Percentiles rank a stretch among this genome's conserved stretches.
Evolutionary conservation across 2,113 vertebrate genomes (phyloP).

Genomic region (Cynocephalus volans): DNA sequence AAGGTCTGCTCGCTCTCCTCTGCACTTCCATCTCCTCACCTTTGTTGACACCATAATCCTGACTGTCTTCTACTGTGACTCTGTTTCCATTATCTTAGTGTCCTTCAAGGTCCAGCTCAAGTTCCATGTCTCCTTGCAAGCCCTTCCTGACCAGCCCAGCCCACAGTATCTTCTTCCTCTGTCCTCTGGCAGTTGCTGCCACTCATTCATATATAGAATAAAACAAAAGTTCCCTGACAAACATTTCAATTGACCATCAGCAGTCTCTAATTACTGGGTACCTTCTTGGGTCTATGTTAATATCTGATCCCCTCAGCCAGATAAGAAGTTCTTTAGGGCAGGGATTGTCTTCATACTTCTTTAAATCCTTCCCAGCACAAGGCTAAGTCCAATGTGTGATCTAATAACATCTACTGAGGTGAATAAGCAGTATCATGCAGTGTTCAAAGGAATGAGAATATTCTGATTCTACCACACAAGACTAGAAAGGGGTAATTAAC

Average conservation of each 20-base stretch:
- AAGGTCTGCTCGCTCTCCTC: background rate
- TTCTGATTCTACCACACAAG: background rate
- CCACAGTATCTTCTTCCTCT: background rate
- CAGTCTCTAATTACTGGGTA: background rate
- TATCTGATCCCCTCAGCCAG: background rate
- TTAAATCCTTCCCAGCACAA: background rate
- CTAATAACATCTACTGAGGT: background rate
- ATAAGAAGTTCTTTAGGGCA: background rate
- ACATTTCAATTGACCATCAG: background rate
- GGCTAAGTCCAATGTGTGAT: background rate
- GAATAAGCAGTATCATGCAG: background rate
- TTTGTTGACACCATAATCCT: background rate
- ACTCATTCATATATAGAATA: background rate
- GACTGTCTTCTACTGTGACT: background rate
- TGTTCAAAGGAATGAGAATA: background rate
- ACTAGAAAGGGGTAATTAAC: slow-evolving; percentile 21
- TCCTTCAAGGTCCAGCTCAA: background rate
- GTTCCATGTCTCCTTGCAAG: background rate
- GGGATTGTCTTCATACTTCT: background rate
- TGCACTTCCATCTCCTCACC: background rate
- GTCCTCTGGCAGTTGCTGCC: background rate
- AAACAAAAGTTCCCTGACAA: background rate
- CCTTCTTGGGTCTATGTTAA: background rate
- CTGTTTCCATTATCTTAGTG: background rate
- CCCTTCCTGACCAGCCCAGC: background rate